A percentile compares a stretch with the other conserved stretches of the same genome.
These are phyloP conservation scores for Cherax destructor DNA, from an alignment of 1,140 invertebrate species.

Conservation along the genomic window DNA sequence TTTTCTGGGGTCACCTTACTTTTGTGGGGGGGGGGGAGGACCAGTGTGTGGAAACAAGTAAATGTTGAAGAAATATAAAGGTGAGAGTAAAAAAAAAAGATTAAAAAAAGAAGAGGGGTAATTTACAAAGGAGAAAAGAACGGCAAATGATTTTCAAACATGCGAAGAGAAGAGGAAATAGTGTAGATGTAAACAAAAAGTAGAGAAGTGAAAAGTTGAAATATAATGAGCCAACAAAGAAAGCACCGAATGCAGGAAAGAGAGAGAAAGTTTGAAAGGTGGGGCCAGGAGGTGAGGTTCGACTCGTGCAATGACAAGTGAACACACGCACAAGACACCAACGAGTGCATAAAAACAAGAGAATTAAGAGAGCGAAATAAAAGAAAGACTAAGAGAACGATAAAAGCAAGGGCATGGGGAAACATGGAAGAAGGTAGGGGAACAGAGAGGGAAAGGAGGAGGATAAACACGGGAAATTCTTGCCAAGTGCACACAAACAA, in stretches of 20 bases:
- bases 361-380: background rate
- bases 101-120: background rate
- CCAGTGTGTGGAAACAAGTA: background rate
- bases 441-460: background rate
- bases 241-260: background rate
- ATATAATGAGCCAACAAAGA: background rate
- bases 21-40: background rate
- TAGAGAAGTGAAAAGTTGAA: background rate
- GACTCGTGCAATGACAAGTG: too few species aligned
- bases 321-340: too few species aligned
- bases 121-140: background rate
- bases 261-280: too few species aligned
- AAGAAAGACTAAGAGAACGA: background rate
- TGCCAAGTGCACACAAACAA: background rate
- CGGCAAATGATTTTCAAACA: background rate
- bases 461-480: background rate
- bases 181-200: background rate
- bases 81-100: background rate
- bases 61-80: too few species aligned
- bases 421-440: too few species aligned
- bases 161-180: background rate
- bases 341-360: too few species aligned
- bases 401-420: background rate
- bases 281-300: too few species aligned
- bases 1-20: too few species aligned